Conservation (phyloP, 2,797 vertebrate genomes). For the Chelidonichthys spinosus region DNA sequence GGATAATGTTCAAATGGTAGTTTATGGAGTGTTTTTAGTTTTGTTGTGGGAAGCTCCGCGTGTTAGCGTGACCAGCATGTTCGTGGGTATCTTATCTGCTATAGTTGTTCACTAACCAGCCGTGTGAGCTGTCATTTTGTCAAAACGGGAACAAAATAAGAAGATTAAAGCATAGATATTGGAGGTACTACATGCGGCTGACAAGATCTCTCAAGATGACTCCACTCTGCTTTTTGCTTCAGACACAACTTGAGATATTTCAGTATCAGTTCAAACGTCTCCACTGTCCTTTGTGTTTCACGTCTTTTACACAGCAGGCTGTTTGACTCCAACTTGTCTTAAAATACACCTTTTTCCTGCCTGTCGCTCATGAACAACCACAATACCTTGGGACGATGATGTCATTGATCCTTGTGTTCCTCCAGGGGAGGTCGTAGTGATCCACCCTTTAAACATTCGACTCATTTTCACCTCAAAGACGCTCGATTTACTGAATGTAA, state of each 20-base stretch:
- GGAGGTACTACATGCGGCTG: not conserved
- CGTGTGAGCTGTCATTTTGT: not conserved
- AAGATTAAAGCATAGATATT: not conserved
- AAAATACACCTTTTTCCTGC: not conserved
- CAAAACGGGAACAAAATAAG: not conserved
- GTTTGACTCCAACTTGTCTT: constrained; percentile 4
- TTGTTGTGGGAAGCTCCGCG: not conserved
- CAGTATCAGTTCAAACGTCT: constrained; percentile 9
- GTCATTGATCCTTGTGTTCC: not conserved
- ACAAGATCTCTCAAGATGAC: not conserved
- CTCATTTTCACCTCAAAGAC: not conserved
- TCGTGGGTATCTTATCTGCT: too few relatives aligned
- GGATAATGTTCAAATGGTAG: not conserved
- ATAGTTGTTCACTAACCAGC: too few relatives aligned
- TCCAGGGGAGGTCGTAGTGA: not conserved
- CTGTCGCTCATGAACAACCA: not conserved
- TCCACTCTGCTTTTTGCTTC: constrained; percentile 2
- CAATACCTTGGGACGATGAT: not conserved
- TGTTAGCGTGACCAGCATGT: not conserved
- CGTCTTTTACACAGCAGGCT: constrained; percentile 21
- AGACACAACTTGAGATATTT: constrained; percentile 9
- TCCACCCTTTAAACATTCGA: not conserved
- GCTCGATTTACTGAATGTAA: not conserved
- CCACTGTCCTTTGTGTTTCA: constrained; percentile 18
- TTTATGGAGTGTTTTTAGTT: not conserved